Evolutionary conservation across 1,140 invertebrate species (phyloP).

Genomic region (Hermetia illucens): DNA sequence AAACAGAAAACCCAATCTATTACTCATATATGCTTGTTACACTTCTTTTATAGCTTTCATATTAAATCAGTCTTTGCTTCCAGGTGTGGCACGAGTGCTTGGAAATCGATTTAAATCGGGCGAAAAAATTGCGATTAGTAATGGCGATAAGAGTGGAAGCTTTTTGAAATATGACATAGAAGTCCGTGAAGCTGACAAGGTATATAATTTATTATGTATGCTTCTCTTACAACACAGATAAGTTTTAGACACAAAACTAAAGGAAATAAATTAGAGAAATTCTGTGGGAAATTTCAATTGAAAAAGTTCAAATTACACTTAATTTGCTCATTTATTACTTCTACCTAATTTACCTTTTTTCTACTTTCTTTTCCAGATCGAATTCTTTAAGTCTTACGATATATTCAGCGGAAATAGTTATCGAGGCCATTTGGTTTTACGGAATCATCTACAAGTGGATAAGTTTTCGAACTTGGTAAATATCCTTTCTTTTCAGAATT

Average conservation of each 20-base stretch:
- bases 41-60: no score
- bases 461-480: constrained; percentile 26
- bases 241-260: no score
- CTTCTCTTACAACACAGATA: no score
- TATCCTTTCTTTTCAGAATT: neutral
- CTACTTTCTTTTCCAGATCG: constrained; percentile 15
- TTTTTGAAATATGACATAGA: constrained; percentile 26
- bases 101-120: constrained; percentile 17
- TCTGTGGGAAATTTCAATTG: constrained; percentile 8
- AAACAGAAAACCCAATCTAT: no score
- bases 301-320: no score
- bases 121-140: constrained; percentile 23
- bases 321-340: no score
- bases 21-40: no score
- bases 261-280: no score
- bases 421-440: constrained; percentile 18
- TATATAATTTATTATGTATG: no score
- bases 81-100: constrained; percentile 20
- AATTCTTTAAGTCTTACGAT: constrained; percentile 22
- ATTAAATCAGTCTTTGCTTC: constrained; percentile 1
- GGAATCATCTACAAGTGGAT: constrained; percentile 27
- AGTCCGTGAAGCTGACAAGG: constrained; percentile 26
- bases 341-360: no score
- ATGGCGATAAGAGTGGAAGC: constrained; percentile 17
- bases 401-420: constrained; percentile 26